phyloP scores from a whole-genome alignment of 2,113 vertebrate genomes.

The Cheilinus undulatus region DNA sequence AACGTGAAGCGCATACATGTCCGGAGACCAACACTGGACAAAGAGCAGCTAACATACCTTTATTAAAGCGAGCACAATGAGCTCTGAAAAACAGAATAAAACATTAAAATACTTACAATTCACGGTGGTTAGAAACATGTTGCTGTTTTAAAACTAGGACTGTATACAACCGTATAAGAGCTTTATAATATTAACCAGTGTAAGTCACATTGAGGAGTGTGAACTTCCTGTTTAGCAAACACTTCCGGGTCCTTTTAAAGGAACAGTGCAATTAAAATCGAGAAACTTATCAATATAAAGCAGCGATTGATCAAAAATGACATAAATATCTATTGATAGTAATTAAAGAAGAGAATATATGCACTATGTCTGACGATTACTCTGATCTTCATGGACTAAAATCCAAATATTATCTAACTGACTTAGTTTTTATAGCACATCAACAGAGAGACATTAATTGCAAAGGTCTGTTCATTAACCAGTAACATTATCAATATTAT shows the following conservation, averaged over 20 bases:
- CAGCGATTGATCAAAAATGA: neutral
- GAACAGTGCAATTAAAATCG: neutral
- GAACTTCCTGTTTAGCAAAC: constrained; percentile 63
- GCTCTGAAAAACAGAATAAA: accelerated
- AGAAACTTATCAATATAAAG: neutral
- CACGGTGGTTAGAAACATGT: constrained; percentile 82
- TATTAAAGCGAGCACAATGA: neutral
- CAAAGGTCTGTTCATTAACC: no score
- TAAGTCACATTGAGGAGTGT: constrained; percentile 75
- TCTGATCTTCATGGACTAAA: no score
- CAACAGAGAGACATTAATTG: no score
- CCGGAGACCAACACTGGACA: neutral
- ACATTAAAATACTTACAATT: constrained; percentile 77
- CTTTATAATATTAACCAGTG: neutral
- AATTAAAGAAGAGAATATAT: no score
- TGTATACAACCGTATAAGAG: neutral
- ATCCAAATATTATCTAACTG: no score
- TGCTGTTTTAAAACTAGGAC: neutral
- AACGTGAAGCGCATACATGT: neutral
- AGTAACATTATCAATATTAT: no score
- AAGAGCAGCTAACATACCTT: neutral
- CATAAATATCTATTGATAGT: neutral
- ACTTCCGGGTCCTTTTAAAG: constrained; percentile 73
- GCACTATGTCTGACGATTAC: no score
- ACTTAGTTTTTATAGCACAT: no score